Evolutionary conservation across 2,888 invertebrate species (phyloP), one percentile per base, ranked within the genome.

Genomic region (Nudaria mundana): DNA sequence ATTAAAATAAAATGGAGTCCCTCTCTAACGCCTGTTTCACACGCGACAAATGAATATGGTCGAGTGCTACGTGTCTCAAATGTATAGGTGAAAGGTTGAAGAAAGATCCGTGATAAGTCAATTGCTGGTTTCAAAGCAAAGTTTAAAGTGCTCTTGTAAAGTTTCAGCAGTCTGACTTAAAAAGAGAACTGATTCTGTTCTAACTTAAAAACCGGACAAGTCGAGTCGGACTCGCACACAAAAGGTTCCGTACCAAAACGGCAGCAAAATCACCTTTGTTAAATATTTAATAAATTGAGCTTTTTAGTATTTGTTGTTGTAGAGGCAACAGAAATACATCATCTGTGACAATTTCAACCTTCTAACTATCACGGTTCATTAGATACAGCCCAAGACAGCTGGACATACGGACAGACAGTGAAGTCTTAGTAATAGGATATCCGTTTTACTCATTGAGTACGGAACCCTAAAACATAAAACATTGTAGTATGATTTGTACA

Each of bases 1-100:
- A 81, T 76, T 81, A 77, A 81, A 80, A 72, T 61, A 46, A 48
- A 63, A 18, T 3, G 18, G 3, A 68, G 71, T n/a, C n/a, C n/a
- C n/a, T n/a, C 48, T 40, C 13, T 59, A 63, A 63, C 47, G 59
- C 39, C 12, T 37, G 42, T 43, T 52, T 53, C 59, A 44, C 63
- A 63, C 59, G 63, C 65, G 22, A 65, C 28, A 23, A 37, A 47
- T 31, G 37, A 43, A 52, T 34, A 42, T 43, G 56, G 52, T 50
- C 53, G 55, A 43, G 33, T 42, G 34, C 30, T 18, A 41, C 29
- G 36, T 43, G 37, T 22, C 30, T 47, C 33, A 32, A 42, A 20
- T 18, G 37, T 26, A 36, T 36, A 37, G 28, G 41, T 50, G 11
- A 30, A 33, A 41, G 31, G 24, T 40, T 45, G 35, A 46, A 37